Percentiles rank a stretch among this genome's conserved stretches.
phyloP scores from a whole-genome alignment of 2,113 vertebrate genomes.

The Pachypanchax playfairii region DNA sequence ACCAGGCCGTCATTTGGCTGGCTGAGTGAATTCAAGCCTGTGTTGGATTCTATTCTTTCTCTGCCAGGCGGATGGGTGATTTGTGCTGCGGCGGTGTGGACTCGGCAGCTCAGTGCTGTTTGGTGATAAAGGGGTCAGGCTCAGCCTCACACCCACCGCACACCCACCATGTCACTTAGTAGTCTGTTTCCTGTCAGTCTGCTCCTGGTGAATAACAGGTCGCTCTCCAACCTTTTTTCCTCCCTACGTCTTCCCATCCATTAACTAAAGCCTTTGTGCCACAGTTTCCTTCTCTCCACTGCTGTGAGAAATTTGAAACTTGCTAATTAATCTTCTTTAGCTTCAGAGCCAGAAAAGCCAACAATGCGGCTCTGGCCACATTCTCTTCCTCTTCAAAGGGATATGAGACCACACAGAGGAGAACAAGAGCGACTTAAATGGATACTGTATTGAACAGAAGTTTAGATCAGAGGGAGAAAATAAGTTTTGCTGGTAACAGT shows the following conservation, averaged over 20 bases:
- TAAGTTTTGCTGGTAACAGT: slow-evolving; percentile 50
- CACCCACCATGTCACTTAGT: slow-evolving; percentile 46
- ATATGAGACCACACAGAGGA: slow-evolving; percentile 33
- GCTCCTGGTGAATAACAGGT: slow-evolving; percentile 25
- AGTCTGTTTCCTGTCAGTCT: slow-evolving; percentile 42
- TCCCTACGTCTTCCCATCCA: slow-evolving; percentile 12
- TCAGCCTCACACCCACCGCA: slow-evolving; percentile 38
- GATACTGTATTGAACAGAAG: slow-evolving; percentile 66
- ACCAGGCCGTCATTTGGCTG: slow-evolving; percentile 61
- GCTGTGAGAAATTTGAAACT: slow-evolving; percentile 25
- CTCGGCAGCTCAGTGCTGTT: slow-evolving; percentile 44
- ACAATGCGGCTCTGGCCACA: slow-evolving; percentile 37
- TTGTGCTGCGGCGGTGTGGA: slow-evolving; percentile 47
- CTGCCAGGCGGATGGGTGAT: slow-evolving; percentile 61
- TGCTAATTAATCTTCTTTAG: slow-evolving; percentile 58
- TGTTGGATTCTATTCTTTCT: slow-evolving; percentile 61
- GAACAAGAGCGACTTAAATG: slow-evolving; percentile 58
- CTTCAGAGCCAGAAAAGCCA: slow-evolving; percentile 27
- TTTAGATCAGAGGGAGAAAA: slow-evolving; percentile 53
- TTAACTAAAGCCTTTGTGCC: slow-evolving; percentile 20
- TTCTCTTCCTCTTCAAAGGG: slow-evolving; percentile 41
- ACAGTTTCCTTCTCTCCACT: slow-evolving; percentile 18
- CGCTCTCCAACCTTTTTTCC: slow-evolving; percentile 19
- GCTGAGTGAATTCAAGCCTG: slow-evolving; percentile 48
- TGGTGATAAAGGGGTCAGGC: slow-evolving; percentile 67